Conservation (phyloP, 2,113 vertebrate species). For the Cynocephalus volans region DNA sequence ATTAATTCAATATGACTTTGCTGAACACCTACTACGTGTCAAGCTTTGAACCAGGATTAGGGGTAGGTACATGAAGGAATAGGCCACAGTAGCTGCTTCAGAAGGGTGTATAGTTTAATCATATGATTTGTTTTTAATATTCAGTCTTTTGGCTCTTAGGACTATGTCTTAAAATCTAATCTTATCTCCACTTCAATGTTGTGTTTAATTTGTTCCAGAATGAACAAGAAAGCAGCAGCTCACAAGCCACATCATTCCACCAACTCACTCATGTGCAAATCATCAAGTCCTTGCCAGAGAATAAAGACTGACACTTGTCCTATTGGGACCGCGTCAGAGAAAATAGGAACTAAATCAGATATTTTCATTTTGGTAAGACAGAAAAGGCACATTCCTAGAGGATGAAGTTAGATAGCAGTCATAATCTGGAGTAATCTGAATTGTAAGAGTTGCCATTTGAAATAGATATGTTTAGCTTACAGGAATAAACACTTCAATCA, state of each 20-base stretch:
- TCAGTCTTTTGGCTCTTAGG: background rate
- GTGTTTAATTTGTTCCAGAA: background rate
- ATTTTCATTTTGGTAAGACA: conserved; percentile 46
- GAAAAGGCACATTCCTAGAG: background rate
- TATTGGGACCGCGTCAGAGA: background rate
- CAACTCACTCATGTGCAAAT: background rate
- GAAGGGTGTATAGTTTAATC: background rate
- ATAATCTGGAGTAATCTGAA: conserved; percentile 48
- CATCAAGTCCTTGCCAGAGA: conserved; percentile 31
- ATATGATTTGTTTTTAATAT: background rate
- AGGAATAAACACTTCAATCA: background rate
- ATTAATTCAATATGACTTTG: background rate
- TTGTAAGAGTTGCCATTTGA: background rate
- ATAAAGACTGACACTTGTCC: conserved; percentile 64
- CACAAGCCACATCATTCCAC: background rate
- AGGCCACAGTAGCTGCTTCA: background rate
- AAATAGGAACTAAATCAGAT: conserved; percentile 54
- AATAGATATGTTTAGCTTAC: background rate
- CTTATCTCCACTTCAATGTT: background rate
- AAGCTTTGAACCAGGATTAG: background rate
- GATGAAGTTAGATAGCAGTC: background rate
- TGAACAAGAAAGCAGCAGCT: background rate
- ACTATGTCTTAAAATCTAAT: background rate
- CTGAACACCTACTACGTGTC: background rate
- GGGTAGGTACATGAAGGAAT: background rate